These are phyloP conservation scores for Muscicapa adusta DNA, from an alignment of 2,113 vertebrate genomes.

Conservation along the genomic window DNA sequence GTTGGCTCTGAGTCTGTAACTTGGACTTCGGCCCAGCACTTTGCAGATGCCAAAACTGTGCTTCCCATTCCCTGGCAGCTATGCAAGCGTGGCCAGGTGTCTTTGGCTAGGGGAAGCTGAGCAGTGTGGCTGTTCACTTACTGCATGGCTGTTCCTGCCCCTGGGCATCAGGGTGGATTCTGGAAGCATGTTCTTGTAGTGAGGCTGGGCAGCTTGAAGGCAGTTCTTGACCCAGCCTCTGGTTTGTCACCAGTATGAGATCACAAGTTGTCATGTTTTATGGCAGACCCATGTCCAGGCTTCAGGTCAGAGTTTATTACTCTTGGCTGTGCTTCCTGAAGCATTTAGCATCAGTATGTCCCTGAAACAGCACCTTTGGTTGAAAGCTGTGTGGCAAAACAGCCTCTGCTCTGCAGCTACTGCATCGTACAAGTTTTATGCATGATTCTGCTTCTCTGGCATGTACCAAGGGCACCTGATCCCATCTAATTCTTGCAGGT, in stretches of 20 bases:
- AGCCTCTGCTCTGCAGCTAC: neutral
- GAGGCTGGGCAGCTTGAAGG: neutral
- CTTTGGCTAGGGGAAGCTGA: neutral
- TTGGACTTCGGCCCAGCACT: neutral
- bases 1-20: neutral
- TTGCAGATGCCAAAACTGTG: neutral
- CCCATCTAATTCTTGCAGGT: neutral
- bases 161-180: neutral
- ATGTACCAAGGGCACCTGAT: neutral
- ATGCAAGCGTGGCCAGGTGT: neutral
- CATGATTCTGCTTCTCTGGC: neutral
- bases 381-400: rapidly evolving
- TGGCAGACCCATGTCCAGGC: neutral
- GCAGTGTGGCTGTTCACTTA: neutral
- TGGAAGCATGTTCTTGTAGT: neutral
- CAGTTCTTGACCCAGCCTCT: neutral
- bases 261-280: neutral
- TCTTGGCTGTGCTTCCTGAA: neutral
- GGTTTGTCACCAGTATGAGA: neutral
- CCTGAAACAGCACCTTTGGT: neutral
- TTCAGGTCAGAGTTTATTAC: neutral
- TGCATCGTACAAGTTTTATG: rapidly evolving
- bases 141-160: neutral
- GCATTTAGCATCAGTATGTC: neutral
- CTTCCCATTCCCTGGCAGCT: neutral